Evolutionary conservation across 2,888 invertebrate species (phyloP).

Genomic region (Trachelus tabidus): DNA sequence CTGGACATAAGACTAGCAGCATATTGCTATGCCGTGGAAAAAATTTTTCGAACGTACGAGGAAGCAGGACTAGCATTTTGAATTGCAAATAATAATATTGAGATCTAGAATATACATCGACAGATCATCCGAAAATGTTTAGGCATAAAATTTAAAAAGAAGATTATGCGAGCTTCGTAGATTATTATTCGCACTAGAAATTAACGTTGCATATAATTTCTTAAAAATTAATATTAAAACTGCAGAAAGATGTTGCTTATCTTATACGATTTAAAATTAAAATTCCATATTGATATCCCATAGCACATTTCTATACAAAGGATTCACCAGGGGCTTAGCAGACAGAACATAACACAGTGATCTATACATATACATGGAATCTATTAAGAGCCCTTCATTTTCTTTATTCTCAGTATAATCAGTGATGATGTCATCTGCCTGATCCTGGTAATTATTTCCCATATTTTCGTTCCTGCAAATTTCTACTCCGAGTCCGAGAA

Average conservation of each 20-base stretch:
- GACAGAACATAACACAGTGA: background rate
- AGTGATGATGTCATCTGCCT: background rate
- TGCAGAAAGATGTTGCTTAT: background rate
- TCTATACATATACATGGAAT: background rate
- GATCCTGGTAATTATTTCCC: background rate
- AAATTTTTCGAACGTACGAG: conserved; percentile 70
- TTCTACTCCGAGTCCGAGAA: background rate
- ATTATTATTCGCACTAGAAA: background rate
- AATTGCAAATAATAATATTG: background rate
- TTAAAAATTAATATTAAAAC: background rate
- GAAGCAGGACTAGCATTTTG: conserved; percentile 69
- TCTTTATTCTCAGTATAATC: background rate
- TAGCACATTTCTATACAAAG: background rate
- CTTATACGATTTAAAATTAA: background rate
- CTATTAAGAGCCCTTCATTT: background rate
- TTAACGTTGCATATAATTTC: background rate
- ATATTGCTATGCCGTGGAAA: conserved; percentile 70
- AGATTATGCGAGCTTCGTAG: background rate
- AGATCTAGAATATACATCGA: background rate
- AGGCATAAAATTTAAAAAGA: background rate
- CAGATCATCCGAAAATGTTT: no score
- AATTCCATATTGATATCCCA: background rate
- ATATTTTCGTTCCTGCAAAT: background rate
- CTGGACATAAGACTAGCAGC: conserved; percentile 73
- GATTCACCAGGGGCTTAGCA: background rate